Conservation (phyloP, 1,140 invertebrate genomes). For the honey bee (Apis mellifera) region DNA sequence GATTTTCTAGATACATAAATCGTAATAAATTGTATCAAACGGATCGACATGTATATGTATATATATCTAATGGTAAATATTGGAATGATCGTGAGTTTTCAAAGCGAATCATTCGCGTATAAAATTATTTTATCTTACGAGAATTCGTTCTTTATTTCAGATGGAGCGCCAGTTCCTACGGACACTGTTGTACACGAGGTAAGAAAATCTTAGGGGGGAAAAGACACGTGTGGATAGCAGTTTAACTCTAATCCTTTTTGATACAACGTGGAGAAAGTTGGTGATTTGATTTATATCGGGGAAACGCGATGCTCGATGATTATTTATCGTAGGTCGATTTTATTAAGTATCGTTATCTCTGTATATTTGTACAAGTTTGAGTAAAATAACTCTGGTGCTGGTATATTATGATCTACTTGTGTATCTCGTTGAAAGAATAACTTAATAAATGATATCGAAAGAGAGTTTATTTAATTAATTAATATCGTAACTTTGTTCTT, state of each 20-base stretch:
- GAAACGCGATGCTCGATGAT: background rate
- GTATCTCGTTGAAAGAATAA: background rate
- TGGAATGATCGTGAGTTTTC: too few species aligned
- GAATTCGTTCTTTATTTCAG: slow-evolving; percentile 68
- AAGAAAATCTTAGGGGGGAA: slow-evolving; percentile 34
- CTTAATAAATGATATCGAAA: background rate
- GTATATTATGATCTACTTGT: background rate
- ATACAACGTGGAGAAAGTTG: slow-evolving; percentile 1
- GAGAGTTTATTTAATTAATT: background rate
- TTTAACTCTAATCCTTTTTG: background rate
- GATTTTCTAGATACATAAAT: too few species aligned
- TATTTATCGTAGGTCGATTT: slow-evolving; percentile 1
- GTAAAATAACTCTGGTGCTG: slow-evolving; percentile 5
- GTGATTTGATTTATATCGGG: slow-evolving; percentile 17
- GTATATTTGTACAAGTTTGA: slow-evolving; percentile 1
- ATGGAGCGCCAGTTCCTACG: slow-evolving; percentile 67
- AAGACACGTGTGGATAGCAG: background rate
- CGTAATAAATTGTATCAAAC: too few species aligned
- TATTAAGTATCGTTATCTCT: slow-evolving; percentile 8
- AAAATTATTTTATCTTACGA: slow-evolving; percentile 3
- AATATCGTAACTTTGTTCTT: too few species aligned
- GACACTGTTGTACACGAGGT: slow-evolving; percentile 69
- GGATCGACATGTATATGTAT: too few species aligned
- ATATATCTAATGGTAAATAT: too few species aligned
- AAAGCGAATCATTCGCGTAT: too few species aligned